Conservation (phyloP, 2,888 invertebrate species). For the Rapana venosa region DNA sequence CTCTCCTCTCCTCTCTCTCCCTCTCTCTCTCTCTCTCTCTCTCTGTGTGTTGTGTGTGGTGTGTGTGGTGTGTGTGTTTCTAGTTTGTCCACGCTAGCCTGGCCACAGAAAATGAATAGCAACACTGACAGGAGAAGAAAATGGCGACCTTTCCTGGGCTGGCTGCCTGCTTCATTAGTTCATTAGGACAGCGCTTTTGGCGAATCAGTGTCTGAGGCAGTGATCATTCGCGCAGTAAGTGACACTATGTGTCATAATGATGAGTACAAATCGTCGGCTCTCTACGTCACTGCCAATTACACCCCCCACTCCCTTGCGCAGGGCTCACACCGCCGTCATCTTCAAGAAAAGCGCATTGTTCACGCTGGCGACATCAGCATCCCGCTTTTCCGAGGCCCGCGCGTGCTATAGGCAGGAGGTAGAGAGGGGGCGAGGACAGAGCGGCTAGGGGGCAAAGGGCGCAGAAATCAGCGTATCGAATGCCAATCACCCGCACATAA, state of each 20-base stretch:
- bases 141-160: background rate
- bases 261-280: conserved; percentile 44
- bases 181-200: conserved; percentile 11
- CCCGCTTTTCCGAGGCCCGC: background rate
- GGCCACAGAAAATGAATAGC: conserved; percentile 21
- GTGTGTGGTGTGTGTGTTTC: conserved; percentile 4
- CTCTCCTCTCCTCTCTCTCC: too few relatives aligned
- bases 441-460: conserved; percentile 29
- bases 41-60: background rate
- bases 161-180: conserved; percentile 22
- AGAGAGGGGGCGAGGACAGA: conserved; percentile 21
- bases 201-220: conserved; percentile 28
- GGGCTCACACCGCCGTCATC: background rate
- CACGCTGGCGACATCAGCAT: background rate
- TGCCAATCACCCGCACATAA: conserved; percentile 46
- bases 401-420: conserved; percentile 22
- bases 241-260: conserved; percentile 41
- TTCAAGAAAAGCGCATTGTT: background rate
- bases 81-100: background rate
- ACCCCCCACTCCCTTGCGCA: background rate
- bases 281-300: conserved; percentile 46
- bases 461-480: conserved; percentile 46
- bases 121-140: conserved; percentile 12
- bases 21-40: too few relatives aligned
- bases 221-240: conserved; percentile 39